A percentile compares a stretch with the other conserved stretches of the same genome.
Conservation (phyloP, 2,888 invertebrate genomes). For the Trypoxylon attenuatum region DNA sequence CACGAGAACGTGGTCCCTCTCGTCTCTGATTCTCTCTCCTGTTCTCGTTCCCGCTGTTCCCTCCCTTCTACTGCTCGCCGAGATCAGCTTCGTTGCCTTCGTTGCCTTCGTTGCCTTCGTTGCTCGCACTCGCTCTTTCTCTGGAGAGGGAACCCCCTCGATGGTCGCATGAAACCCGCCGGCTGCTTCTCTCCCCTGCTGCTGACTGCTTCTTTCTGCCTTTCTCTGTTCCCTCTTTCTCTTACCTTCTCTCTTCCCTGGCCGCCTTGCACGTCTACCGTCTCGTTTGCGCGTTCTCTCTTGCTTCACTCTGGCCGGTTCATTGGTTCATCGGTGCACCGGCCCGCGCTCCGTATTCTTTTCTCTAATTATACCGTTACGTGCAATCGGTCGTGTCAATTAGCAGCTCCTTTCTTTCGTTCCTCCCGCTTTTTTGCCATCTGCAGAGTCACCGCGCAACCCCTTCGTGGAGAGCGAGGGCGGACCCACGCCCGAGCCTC, state of each 20-base stretch:
- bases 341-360: constrained; percentile 57
- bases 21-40: constrained; percentile 30
- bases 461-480: constrained; percentile 29
- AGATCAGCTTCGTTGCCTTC: background rate
- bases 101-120: too few species aligned
- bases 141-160: constrained; percentile 53
- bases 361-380: constrained; percentile 62
- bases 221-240: constrained; percentile 8
- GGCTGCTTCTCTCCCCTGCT: constrained; percentile 54
- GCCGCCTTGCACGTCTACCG: constrained; percentile 8
- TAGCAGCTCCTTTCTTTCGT: constrained; percentile 59
- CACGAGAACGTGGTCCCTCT: constrained; percentile 52
- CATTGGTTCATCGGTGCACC: constrained; percentile 60
- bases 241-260: constrained; percentile 2
- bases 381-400: constrained; percentile 62
- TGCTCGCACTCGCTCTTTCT: constrained; percentile 19
- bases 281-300: constrained; percentile 8
- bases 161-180: constrained; percentile 47
- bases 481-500: background rate
- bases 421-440: constrained; percentile 30
- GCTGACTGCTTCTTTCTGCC: constrained; percentile 38
- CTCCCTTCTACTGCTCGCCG: background rate
- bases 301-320: constrained; percentile 32
- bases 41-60: constrained; percentile 23
- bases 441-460: constrained; percentile 25